phyloP scores from a whole-genome alignment of 2,113 vertebrate species.

The Chaetura pelagica region DNA sequence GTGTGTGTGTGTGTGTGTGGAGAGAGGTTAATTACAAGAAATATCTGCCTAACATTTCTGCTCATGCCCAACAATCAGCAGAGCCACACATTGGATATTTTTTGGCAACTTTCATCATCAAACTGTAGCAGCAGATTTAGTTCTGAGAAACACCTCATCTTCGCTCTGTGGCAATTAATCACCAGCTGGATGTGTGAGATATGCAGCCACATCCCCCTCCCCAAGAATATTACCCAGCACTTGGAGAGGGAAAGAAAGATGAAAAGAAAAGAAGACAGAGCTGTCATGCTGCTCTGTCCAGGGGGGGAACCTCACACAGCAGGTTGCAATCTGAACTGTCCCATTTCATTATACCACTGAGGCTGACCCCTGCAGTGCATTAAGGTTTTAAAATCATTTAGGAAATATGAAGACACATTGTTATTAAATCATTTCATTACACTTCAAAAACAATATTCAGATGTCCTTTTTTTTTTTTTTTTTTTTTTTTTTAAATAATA shows the following conservation, averaged over 20 bases:
- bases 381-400: slow-evolving; percentile 59
- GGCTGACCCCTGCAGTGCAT: slow-evolving; percentile 43
- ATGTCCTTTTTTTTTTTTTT: neutral
- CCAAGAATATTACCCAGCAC: slow-evolving; percentile 9
- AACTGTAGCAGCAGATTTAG: neutral
- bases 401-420: slow-evolving; percentile 61
- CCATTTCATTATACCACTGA: slow-evolving; percentile 54
- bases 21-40: neutral
- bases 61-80: neutral
- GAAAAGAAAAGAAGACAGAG: slow-evolving; percentile 44
- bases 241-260: slow-evolving; percentile 47
- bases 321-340: slow-evolving; percentile 61
- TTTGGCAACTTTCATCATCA: neutral
- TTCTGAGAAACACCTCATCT: slow-evolving; percentile 19
- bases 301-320: slow-evolving; percentile 20
- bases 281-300: slow-evolving; percentile 27
- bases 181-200: slow-evolving; percentile 64
- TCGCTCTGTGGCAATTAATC: slow-evolving; percentile 33
- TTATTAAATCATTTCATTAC: slow-evolving; percentile 58
- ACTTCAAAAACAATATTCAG: slow-evolving; percentile 54
- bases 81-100: neutral
- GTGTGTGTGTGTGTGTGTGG: neutral
- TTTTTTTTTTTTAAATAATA: slow-evolving; percentile 32
- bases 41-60: neutral
- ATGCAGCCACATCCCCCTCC: neutral